Conservation (phyloP, 2,113 vertebrate species). For the Eurypyga helias region DNA sequence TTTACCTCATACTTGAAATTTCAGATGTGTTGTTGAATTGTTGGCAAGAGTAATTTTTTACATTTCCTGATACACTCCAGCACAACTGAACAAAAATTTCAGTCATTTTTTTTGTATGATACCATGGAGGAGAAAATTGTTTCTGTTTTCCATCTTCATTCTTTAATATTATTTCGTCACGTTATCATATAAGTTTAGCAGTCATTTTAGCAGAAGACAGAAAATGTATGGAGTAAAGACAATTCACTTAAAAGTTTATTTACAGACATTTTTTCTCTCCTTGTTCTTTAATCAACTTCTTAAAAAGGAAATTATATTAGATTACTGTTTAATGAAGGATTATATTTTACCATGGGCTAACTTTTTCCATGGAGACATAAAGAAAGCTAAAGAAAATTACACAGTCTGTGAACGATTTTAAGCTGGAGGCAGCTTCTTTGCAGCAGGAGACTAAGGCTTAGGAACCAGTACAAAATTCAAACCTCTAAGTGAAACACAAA, state of each 20-base stretch:
- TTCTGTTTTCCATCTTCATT: not conserved
- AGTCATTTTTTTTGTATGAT: not conserved
- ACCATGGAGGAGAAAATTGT: not conserved
- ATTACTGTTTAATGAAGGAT: slow-evolving; percentile 9
- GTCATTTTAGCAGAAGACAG: not conserved
- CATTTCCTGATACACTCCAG: not conserved
- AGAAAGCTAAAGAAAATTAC: not conserved
- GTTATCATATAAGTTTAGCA: not conserved
- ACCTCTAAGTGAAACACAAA: not conserved
- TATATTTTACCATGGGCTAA: not conserved
- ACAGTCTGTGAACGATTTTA: not conserved
- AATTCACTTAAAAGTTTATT: not conserved
- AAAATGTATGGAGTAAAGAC: not conserved
- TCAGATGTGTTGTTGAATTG: not conserved
- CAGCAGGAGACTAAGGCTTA: not conserved
- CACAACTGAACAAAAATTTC: not conserved
- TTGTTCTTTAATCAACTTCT: not conserved
- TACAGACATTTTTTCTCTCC: not conserved
- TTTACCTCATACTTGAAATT: not conserved
- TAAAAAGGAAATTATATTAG: not conserved
- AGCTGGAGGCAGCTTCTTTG: not conserved
- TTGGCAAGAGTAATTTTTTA: not conserved
- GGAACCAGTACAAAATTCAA: slow-evolving; percentile 11
- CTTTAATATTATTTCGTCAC: not conserved
- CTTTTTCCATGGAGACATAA: not conserved